These are phyloP conservation scores for Aphrophora alni DNA, from an alignment of 2,888 invertebrate species.

Conservation along the genomic window DNA sequence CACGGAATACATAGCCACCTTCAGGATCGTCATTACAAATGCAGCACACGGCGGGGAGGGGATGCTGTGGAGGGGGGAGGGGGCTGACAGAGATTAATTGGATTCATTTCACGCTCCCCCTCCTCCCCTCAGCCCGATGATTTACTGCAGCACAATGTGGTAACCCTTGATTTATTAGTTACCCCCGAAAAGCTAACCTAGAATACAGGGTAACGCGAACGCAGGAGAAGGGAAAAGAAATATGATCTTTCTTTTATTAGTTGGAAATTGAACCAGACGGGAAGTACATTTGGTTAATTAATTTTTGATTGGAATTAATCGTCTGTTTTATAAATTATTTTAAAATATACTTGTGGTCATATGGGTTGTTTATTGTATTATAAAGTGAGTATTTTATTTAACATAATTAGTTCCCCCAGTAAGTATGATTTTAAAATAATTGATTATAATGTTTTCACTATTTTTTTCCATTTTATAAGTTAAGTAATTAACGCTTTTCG, in stretches of 20 bases:
- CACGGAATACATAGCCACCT: neutral
- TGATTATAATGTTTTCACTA: too few species aligned
- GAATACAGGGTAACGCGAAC: neutral
- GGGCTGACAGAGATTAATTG: slow-evolving; percentile 47
- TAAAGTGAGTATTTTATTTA: too few species aligned
- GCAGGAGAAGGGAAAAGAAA: neutral
- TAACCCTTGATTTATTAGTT: slow-evolving; percentile 37
- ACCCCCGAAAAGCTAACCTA: slow-evolving; percentile 9
- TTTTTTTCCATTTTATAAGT: too few species aligned
- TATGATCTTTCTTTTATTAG: neutral
- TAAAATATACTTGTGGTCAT: too few species aligned
- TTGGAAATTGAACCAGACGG: neutral
- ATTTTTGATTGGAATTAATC: too few species aligned
- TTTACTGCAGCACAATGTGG: slow-evolving; percentile 44
- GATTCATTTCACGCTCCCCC: slow-evolving; percentile 45
- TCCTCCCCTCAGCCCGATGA: slow-evolving; percentile 38
- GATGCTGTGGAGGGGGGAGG: slow-evolving; percentile 26
- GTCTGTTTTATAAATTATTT: too few species aligned
- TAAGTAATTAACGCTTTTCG: too few species aligned
- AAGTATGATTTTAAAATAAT: too few species aligned
- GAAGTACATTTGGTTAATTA: too few species aligned
- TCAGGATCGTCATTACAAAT: slow-evolving; percentile 12
- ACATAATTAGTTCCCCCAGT: too few species aligned
- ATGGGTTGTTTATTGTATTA: too few species aligned
- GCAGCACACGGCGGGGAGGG: slow-evolving; percentile 37